Conservation (phyloP, 2,113 vertebrate species). For the Colius striatus region DNA sequence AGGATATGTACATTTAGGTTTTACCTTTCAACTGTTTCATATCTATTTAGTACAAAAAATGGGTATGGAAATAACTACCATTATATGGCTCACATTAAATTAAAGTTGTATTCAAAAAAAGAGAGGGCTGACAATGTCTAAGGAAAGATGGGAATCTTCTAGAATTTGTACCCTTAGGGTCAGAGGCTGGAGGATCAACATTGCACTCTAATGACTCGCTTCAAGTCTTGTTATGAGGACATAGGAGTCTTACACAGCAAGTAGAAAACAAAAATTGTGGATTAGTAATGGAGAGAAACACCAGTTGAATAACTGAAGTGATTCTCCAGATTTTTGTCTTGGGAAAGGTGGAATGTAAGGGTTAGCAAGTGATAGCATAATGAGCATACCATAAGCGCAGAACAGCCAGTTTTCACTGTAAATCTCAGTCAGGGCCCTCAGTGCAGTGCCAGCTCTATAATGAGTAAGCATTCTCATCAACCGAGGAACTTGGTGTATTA, state of each 20-base stretch:
- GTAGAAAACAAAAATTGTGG: background rate
- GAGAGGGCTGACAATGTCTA: background rate
- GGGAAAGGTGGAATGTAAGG: background rate
- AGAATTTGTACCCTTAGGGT: background rate
- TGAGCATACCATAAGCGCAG: background rate
- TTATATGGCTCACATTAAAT: background rate
- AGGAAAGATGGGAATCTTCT: background rate
- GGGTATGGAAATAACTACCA: background rate
- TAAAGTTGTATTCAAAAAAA: background rate
- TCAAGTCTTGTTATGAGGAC: background rate
- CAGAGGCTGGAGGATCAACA: background rate
- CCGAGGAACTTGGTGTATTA: background rate
- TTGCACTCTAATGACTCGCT: background rate
- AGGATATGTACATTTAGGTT: background rate
- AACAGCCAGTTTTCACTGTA: background rate
- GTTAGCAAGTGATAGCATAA: slow-evolving; percentile 26
- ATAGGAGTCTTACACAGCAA: background rate
- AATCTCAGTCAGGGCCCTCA: background rate
- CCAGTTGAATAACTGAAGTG: background rate
- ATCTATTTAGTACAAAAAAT: background rate
- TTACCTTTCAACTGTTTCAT: background rate
- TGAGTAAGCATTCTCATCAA: background rate
- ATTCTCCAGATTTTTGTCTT: background rate
- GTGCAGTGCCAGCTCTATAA: background rate
- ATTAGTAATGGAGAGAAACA: background rate